Percentiles rank a stretch among this genome's conserved stretches.
These are phyloP conservation scores for Baryphthengus martii DNA, from an alignment of 2,113 vertebrate genomes.

Conservation along the genomic window DNA sequence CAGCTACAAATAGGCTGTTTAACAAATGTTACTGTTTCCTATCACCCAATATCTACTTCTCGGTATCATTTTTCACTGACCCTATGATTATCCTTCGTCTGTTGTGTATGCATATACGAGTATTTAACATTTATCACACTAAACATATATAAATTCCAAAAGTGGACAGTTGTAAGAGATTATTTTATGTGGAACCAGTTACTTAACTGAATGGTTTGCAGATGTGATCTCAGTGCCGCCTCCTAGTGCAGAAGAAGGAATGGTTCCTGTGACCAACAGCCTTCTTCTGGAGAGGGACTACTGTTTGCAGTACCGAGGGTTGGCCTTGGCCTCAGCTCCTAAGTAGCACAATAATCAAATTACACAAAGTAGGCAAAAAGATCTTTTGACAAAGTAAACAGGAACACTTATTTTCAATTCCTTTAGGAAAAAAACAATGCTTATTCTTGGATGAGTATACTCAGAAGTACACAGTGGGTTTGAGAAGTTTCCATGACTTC, in stretches of 20 bases:
- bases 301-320: neutral
- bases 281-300: neutral
- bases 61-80: slow-evolving; percentile 4
- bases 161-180: slow-evolving; percentile 3
- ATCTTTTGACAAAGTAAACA: neutral
- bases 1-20: slow-evolving; percentile 53
- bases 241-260: neutral
- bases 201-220: slow-evolving; percentile 7
- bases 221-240: neutral
- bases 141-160: slow-evolving; percentile 19
- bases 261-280: neutral
- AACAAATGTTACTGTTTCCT: slow-evolving; percentile 24
- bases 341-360: neutral
- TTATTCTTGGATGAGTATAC: neutral
- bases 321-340: neutral
- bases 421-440: neutral
- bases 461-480: neutral
- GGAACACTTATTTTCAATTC: neutral
- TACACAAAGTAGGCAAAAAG: neutral
- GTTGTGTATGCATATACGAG: neutral
- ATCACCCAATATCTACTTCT: slow-evolving; percentile 11
- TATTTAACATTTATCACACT: slow-evolving; percentile 15
- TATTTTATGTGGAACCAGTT: slow-evolving; percentile 18
- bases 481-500: neutral
- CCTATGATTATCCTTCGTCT: neutral